Evolutionary conservation across 1,140 invertebrate species (phyloP).

Genomic region (Polyergus mexicanus): DNA sequence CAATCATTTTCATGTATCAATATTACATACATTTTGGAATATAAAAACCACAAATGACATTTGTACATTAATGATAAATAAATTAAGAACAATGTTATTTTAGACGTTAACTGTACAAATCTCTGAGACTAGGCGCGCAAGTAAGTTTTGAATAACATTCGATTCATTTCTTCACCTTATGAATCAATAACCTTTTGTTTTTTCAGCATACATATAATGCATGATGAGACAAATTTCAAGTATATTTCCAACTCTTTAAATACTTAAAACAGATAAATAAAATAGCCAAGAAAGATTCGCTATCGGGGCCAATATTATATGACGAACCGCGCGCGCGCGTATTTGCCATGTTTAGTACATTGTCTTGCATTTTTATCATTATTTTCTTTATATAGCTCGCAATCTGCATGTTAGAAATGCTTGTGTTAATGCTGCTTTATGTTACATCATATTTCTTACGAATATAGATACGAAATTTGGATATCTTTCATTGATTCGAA

Average conservation of each 20-base stretch:
- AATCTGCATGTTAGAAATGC: not conserved
- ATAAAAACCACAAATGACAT: constrained; percentile 67
- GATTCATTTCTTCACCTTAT: constrained; percentile 29
- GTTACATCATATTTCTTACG: constrained; percentile 12
- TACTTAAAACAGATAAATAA: constrained; percentile 8
- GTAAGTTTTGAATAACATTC: constrained; percentile 53
- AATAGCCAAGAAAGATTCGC: constrained; percentile 8
- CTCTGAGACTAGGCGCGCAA: constrained; percentile 60
- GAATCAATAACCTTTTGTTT: not conserved
- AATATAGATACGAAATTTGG: not conserved
- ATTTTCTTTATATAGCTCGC: constrained; percentile 18
- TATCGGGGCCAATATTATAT: not conserved
- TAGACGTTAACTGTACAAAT: constrained; percentile 72
- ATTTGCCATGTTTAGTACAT: constrained; percentile 65
- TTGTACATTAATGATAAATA: constrained; percentile 82
- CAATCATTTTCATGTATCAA: constrained; percentile 55
- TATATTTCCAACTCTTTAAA: not conserved
- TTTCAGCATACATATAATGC: not conserved
- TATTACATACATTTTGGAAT: constrained; percentile 64
- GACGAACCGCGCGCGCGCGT: constrained; percentile 51
- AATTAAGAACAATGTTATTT: constrained; percentile 79
- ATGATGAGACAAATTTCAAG: not conserved
- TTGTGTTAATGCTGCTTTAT: constrained; percentile 34
- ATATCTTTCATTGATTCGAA: constrained; percentile 17
- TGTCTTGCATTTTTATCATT: constrained; percentile 70